These are phyloP conservation scores for Sciurus carolinensis DNA, from an alignment of 2,797 vertebrate genomes.

Conservation along the genomic window DNA sequence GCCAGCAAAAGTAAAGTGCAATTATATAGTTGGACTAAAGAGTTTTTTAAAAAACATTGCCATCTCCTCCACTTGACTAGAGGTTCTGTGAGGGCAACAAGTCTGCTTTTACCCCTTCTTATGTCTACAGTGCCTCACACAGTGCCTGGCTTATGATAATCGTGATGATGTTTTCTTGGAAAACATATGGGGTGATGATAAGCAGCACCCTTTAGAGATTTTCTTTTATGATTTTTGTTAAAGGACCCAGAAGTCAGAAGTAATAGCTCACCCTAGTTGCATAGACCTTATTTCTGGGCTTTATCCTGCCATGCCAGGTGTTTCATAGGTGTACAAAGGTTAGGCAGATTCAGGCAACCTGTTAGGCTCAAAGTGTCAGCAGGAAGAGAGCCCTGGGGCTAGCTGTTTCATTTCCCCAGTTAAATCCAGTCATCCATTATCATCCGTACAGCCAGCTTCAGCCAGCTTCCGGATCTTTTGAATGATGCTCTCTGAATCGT, in stretches of 20 bases:
- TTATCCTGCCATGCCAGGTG: background rate
- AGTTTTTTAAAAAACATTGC: background rate
- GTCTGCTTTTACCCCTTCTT: background rate
- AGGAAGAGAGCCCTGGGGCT: conserved; percentile 39
- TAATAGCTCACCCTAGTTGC: background rate
- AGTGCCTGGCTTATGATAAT: background rate
- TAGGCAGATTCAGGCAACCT: background rate
- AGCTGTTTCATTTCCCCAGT: conserved; percentile 47
- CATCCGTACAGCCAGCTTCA: background rate
- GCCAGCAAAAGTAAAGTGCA: background rate
- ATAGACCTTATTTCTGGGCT: conserved; percentile 6
- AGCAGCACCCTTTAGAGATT: background rate
- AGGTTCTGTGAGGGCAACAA: background rate
- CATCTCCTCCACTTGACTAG: background rate
- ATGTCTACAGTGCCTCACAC: fast-evolving
- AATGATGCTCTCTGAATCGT: background rate
- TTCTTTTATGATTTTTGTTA: conserved; percentile 10
- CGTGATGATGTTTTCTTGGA: background rate
- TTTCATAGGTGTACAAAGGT: background rate
- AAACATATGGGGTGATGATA: background rate
- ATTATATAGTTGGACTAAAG: background rate
- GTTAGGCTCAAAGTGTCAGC: background rate
- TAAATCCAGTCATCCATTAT: background rate
- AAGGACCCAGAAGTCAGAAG: background rate
- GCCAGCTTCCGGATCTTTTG: background rate